phyloP scores from a whole-genome alignment of 2,797 vertebrate genomes.

The Notoglanidium macrostoma region DNA sequence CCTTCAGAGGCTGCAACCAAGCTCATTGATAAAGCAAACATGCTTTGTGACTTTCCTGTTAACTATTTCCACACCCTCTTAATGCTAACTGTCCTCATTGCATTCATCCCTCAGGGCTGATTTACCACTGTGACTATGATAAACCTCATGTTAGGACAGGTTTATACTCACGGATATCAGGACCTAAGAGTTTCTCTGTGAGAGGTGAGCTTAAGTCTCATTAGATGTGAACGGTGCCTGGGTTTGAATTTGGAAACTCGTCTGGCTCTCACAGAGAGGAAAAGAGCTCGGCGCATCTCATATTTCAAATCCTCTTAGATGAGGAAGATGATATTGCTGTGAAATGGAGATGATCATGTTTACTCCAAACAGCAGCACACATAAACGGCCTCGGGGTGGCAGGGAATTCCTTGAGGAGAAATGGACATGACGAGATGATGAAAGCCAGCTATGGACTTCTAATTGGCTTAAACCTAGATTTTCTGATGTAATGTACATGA shows the following conservation, averaged over 20 bases:
- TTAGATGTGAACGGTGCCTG: conserved; percentile 48
- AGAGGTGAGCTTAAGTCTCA: conserved; percentile 40
- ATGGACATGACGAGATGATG: conserved; percentile 47
- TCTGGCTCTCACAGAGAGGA: conserved; percentile 66
- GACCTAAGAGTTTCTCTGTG: conserved; percentile 36
- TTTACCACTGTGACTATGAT: conserved; percentile 22
- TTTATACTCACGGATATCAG: conserved; percentile 42
- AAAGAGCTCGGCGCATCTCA: conserved; percentile 37
- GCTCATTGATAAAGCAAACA: conserved; percentile 59
- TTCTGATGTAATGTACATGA: conserved; percentile 15
- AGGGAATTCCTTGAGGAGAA: conserved; percentile 63
- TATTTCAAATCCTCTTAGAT: conserved; percentile 59
- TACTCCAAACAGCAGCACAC: conserved; percentile 64
- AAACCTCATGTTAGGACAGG: conserved; percentile 21
- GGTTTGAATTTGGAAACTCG: conserved; percentile 49
- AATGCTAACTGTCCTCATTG: conserved; percentile 10
- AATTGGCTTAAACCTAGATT: conserved; percentile 14
- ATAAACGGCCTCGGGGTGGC: conserved; percentile 38
- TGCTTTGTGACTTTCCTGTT: conserved; percentile 57
- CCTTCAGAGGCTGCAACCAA: conserved; percentile 29
- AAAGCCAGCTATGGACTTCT: conserved; percentile 22
- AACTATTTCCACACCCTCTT: conserved; percentile 63
- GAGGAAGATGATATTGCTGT: conserved; percentile 59
- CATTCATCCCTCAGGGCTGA: conserved; percentile 32
- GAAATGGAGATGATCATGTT: conserved; percentile 68